phyloP scores from a whole-genome alignment of 2,888 invertebrate genomes.

The Eupsilia transversa region DNA sequence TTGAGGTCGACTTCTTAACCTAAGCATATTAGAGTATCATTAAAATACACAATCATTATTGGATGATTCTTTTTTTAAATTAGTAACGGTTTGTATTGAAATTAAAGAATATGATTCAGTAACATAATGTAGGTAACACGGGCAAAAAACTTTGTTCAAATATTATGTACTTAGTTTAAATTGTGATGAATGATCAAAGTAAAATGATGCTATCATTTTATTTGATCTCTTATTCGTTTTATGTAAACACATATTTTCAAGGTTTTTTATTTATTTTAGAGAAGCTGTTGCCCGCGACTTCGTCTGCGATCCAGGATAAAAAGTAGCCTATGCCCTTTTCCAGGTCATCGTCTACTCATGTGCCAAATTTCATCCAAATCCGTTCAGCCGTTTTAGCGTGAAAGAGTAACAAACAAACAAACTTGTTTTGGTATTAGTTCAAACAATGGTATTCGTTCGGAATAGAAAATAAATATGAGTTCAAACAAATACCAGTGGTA shows the following conservation, averaged over 20 bases:
- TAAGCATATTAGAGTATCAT: slow-evolving; percentile 48
- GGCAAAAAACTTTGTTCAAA: slow-evolving; percentile 32
- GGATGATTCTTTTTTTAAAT: slow-evolving; percentile 28
- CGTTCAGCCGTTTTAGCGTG: too few species aligned
- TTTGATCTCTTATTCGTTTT: slow-evolving; percentile 8
- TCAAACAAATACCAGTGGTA: too few species aligned
- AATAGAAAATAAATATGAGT: too few species aligned
- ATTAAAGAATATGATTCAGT: slow-evolving; percentile 21
- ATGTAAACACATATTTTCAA: not conserved
- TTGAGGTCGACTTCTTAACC: slow-evolving; percentile 59
- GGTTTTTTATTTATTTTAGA: not conserved
- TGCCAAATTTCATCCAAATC: too few species aligned
- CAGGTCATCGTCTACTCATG: too few species aligned
- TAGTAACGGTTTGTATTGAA: slow-evolving; percentile 48
- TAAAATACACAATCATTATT: slow-evolving; percentile 49
- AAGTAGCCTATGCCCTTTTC: too few species aligned
- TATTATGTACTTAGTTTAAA: slow-evolving; percentile 16
- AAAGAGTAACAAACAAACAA: too few species aligned
- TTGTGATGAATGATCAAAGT: slow-evolving; percentile 30
- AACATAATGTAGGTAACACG: not conserved
- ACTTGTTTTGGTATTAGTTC: too few species aligned
- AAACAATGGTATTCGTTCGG: too few species aligned
- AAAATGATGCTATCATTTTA: slow-evolving; percentile 1
- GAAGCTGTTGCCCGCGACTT: too few species aligned
- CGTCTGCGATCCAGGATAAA: too few species aligned